Evolutionary conservation across 2,113 vertebrate species (phyloP).

Genomic region (Callipepla squamata): DNA sequence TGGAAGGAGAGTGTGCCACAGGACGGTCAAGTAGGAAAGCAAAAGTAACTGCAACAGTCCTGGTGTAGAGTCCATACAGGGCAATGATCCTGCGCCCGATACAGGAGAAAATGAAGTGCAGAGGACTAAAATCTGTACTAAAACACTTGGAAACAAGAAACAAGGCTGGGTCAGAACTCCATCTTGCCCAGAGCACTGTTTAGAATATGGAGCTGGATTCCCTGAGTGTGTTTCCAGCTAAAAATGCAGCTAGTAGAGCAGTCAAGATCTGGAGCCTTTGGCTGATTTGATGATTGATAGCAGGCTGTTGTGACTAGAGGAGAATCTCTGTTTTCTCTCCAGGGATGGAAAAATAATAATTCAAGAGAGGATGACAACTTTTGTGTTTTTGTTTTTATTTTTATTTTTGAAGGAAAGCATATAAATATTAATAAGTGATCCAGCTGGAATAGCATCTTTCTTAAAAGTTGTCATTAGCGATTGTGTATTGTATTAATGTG

Average conservation of each 20-base stretch:
- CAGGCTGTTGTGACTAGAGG: not conserved
- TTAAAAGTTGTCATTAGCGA: constrained; percentile 12
- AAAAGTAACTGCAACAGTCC: not conserved
- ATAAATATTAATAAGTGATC: constrained; percentile 40
- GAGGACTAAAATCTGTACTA: not conserved
- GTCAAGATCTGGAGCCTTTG: not conserved
- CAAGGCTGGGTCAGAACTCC: not conserved
- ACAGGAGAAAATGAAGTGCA: not conserved
- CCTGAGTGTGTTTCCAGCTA: not conserved
- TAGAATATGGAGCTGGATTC: not conserved
- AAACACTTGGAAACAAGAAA: not conserved
- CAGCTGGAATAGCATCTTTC: not conserved
- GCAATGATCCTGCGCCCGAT: not conserved
- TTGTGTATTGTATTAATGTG: not conserved
- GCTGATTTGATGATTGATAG: not conserved
- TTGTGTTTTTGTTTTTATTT: not conserved
- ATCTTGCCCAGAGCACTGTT: not conserved
- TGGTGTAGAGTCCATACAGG: not conserved
- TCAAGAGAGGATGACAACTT: not conserved
- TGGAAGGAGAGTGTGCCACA: not conserved
- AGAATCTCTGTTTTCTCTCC: not conserved
- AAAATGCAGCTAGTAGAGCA: not conserved
- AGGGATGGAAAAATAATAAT: not conserved
- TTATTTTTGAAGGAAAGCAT: not conserved
- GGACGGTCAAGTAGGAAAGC: not conserved